phyloP scores from a whole-genome alignment of 2,797 vertebrate genomes.

The Falco columbarius region DNA sequence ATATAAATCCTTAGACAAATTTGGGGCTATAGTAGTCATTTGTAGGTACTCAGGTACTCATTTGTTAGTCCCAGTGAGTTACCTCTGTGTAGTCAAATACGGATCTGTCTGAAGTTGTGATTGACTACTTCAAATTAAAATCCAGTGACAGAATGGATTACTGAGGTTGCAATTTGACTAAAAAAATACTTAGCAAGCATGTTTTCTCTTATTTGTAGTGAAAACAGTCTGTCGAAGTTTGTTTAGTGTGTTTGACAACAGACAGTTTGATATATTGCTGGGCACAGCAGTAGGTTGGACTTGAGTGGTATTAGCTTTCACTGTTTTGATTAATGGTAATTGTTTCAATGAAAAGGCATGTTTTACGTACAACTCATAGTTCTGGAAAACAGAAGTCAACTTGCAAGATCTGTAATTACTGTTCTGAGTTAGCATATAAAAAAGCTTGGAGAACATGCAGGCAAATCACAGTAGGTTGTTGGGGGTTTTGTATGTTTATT shows the following conservation, averaged over 20 bases:
- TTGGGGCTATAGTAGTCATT: slow-evolving; percentile 23
- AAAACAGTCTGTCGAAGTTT: slow-evolving; percentile 83
- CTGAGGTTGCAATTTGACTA: slow-evolving; percentile 79
- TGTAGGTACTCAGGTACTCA: slow-evolving; percentile 50
- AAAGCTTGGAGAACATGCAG: slow-evolving; percentile 71
- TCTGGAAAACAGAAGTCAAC: slow-evolving; percentile 83
- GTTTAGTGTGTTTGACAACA: slow-evolving; percentile 85
- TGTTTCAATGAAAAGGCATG: slow-evolving; percentile 84
- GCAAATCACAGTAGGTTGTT: slow-evolving; percentile 68
- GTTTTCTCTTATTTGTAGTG: slow-evolving; percentile 77
- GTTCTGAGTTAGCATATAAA: slow-evolving; percentile 79
- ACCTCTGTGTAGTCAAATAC: slow-evolving; percentile 51
- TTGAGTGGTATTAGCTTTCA: slow-evolving; percentile 85
- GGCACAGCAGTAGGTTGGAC: slow-evolving; percentile 86
- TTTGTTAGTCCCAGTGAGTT: slow-evolving; percentile 64
- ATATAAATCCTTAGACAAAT: slow-evolving; percentile 44
- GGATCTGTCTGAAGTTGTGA: slow-evolving; percentile 66
- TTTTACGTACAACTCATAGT: slow-evolving; percentile 82
- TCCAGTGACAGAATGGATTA: slow-evolving; percentile 76
- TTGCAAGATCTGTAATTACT: slow-evolving; percentile 83
- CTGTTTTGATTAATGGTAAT: slow-evolving; percentile 89
- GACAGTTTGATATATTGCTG: slow-evolving; percentile 87
- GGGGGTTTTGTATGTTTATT: slow-evolving; percentile 57
- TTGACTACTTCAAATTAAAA: slow-evolving; percentile 79
- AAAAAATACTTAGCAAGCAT: slow-evolving; percentile 81